These are phyloP conservation scores for Avahi laniger DNA, from an alignment of 2,797 vertebrate genomes.

Conservation along the genomic window DNA sequence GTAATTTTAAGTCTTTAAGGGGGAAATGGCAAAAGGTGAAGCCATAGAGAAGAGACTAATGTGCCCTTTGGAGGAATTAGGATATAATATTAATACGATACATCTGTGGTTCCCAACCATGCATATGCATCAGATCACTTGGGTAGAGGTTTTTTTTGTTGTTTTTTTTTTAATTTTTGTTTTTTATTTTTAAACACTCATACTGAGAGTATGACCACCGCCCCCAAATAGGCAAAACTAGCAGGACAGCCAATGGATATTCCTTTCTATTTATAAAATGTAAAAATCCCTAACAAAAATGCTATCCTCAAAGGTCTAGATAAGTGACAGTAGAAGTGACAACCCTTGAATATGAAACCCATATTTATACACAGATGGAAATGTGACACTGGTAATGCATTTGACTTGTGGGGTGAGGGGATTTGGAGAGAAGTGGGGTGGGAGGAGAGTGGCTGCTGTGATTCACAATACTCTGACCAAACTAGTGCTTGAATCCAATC, in stretches of 20 bases:
- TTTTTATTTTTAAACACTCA: neutral
- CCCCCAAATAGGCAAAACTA: neutral
- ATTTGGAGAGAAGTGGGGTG: too few species aligned
- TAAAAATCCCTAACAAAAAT: neutral
- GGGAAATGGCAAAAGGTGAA: neutral
- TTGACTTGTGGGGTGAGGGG: neutral
- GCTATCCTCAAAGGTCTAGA: neutral
- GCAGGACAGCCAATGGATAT: neutral
- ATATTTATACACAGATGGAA: neutral
- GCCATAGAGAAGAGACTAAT: neutral
- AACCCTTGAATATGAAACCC: neutral
- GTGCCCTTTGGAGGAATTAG: neutral
- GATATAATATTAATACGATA: neutral
- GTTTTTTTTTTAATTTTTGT: neutral
- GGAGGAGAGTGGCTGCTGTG: neutral
- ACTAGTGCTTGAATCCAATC: neutral
- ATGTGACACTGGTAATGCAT: neutral
- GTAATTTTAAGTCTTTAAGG: neutral
- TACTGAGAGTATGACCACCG: neutral
- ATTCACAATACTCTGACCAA: neutral
- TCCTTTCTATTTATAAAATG: conserved; percentile 21
- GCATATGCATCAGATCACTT: neutral
- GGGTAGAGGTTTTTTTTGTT: neutral
- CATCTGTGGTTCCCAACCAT: neutral
- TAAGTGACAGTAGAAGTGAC: neutral